phyloP scores from a whole-genome alignment of 1,140 invertebrate genomes.

The Ostrea denselamellosa region DNA sequence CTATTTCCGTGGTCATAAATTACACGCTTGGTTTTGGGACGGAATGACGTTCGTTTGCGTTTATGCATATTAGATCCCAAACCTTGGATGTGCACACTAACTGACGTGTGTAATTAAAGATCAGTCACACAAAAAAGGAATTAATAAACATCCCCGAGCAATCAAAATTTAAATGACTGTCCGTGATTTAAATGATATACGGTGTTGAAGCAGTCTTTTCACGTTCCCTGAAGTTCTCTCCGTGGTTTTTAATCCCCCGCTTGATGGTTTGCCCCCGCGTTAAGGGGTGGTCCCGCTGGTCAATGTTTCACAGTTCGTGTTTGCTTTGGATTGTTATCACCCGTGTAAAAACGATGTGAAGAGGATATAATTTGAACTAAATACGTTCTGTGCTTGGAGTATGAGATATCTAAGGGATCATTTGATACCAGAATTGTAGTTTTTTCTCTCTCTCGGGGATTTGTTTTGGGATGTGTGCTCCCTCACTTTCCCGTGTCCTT shows the following conservation, averaged over 20 bases:
- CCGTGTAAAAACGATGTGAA: not conserved
- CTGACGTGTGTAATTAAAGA: slow-evolving; percentile 6
- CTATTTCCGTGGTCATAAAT: slow-evolving; percentile 32
- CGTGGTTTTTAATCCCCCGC: slow-evolving; percentile 20
- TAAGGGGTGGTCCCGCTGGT: slow-evolving; percentile 4
- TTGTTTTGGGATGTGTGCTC: not conserved
- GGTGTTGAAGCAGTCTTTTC: slow-evolving; percentile 1
- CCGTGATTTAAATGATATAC: slow-evolving; percentile 33
- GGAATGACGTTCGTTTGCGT: slow-evolving; percentile 7
- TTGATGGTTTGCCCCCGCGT: not conserved
- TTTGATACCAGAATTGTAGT: not conserved
- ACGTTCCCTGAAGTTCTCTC: not conserved
- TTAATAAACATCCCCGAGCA: slow-evolving; percentile 35
- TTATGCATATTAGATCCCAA: slow-evolving; percentile 28
- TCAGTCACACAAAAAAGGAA: slow-evolving; percentile 33
- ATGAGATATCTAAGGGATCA: not conserved
- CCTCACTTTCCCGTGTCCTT: slow-evolving; percentile 5
- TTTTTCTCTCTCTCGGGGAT: not conserved
- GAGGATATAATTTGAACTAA: slow-evolving; percentile 30
- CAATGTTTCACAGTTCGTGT: slow-evolving; percentile 9
- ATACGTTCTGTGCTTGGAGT: slow-evolving; percentile 12
- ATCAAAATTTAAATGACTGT: slow-evolving; percentile 37
- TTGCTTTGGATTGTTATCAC: slow-evolving; percentile 1
- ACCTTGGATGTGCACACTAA: slow-evolving; percentile 20
- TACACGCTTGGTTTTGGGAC: slow-evolving; percentile 19